phyloP scores from a whole-genome alignment of 2,888 invertebrate genomes.

The Bruchidius siliquastri region DNA sequence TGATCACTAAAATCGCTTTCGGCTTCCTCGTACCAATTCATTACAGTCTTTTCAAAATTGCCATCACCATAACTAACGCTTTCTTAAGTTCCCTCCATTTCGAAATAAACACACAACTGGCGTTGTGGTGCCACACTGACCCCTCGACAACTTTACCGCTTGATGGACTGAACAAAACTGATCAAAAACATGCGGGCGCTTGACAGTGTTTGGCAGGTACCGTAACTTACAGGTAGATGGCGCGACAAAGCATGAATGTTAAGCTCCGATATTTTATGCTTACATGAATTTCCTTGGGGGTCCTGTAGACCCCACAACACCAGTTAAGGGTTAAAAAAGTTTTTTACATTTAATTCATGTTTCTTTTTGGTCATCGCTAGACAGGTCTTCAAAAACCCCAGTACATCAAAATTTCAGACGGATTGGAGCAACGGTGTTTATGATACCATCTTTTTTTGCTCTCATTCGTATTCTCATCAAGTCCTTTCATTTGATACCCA shows the following conservation, averaged over 20 bases:
- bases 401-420: no score
- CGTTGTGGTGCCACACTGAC: conserved; percentile 1
- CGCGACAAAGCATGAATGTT: neutral
- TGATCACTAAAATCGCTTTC: neutral
- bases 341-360: no score
- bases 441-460: no score
- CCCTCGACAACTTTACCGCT: neutral
- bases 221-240: neutral
- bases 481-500: no score
- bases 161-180: neutral
- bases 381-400: no score
- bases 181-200: neutral
- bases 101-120: neutral
- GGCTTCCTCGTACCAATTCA: conserved; percentile 1
- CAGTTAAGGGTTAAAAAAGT: neutral
- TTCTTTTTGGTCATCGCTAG: no score
- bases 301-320: neutral
- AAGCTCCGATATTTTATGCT: neutral
- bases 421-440: no score
- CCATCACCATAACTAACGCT: neutral
- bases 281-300: neutral
- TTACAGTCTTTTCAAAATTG: conserved; percentile 2
- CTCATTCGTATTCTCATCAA: no score
- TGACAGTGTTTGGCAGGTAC: neutral
- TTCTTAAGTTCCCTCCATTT: neutral